These are phyloP conservation scores for Cyrtonyx montezumae DNA, from an alignment of 2,113 vertebrate species.

Conservation along the genomic window DNA sequence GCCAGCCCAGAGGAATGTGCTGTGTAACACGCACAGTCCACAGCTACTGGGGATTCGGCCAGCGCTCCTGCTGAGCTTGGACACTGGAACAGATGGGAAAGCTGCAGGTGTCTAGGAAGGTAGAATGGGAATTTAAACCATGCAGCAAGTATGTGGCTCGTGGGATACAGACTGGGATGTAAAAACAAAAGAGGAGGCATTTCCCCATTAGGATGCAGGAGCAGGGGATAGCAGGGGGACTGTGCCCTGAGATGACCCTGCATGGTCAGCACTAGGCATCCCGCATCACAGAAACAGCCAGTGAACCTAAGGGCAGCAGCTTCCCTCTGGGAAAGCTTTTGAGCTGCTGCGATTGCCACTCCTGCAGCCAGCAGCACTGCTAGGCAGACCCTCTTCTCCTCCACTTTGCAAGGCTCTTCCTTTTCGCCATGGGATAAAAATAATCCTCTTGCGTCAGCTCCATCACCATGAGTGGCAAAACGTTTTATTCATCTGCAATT, in stretches of 20 bases:
- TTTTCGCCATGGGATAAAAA: constrained; percentile 45
- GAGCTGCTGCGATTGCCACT: not conserved
- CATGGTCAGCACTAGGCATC: not conserved
- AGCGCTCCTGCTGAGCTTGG: not conserved
- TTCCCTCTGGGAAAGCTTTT: not conserved
- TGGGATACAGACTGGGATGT: accelerated
- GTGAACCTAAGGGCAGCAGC: constrained; percentile 5
- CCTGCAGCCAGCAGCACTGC: not conserved
- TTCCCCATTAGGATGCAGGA: not conserved
- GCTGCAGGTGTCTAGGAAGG: constrained; percentile 40
- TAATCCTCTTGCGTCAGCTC: constrained; percentile 59
- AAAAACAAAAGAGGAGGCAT: not conserved
- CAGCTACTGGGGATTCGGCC: not conserved
- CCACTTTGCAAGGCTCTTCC: not conserved
- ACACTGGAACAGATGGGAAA: constrained; percentile 1
- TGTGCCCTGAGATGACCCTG: not conserved
- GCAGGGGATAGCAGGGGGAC: not conserved
- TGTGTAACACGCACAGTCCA: accelerated
- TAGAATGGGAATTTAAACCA: not conserved
- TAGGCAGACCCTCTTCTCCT: not conserved
- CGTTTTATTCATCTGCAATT: not conserved
- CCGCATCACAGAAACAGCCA: not conserved
- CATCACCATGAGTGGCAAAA: constrained; percentile 9
- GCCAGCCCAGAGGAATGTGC: not conserved
- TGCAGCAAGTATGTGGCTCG: not conserved